Evolutionary conservation across 2,888 invertebrate genomes (phyloP).

Genomic region (Platycnemis pennipes): DNA sequence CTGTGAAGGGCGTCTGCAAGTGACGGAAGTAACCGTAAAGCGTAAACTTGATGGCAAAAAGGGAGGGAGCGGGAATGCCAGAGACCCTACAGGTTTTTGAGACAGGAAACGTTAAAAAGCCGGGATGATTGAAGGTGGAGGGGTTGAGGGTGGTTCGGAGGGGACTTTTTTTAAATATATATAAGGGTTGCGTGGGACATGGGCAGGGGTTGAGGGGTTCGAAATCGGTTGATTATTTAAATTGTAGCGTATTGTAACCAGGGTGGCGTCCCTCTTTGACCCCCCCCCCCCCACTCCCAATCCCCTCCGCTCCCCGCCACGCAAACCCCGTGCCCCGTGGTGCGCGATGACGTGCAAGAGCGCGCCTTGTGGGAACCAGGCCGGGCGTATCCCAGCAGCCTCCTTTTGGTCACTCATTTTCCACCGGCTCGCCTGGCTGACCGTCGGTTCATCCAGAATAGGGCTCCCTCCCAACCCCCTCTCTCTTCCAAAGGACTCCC

Average conservation of each 20-base stretch:
- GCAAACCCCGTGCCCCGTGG: background rate
- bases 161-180: background rate
- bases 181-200: background rate
- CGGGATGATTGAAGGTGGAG: too few species aligned
- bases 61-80: background rate
- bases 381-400: background rate
- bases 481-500: background rate
- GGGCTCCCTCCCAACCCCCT: background rate
- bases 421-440: background rate
- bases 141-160: background rate
- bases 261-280: background rate
- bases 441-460: background rate
- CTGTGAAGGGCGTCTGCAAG: background rate
- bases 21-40: background rate
- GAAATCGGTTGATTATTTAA: constrained; percentile 46
- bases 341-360: constrained; percentile 5
- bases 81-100: background rate
- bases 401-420: constrained; percentile 14
- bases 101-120: background rate
- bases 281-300: background rate
- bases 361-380: background rate
- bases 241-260: constrained; percentile 38
- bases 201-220: background rate
- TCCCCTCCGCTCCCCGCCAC: background rate
- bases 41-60: background rate